Evolutionary conservation across 1,140 invertebrate species (phyloP), one percentile per base, ranked within the genome.

Genomic region (Brachionus rubens): DNA sequence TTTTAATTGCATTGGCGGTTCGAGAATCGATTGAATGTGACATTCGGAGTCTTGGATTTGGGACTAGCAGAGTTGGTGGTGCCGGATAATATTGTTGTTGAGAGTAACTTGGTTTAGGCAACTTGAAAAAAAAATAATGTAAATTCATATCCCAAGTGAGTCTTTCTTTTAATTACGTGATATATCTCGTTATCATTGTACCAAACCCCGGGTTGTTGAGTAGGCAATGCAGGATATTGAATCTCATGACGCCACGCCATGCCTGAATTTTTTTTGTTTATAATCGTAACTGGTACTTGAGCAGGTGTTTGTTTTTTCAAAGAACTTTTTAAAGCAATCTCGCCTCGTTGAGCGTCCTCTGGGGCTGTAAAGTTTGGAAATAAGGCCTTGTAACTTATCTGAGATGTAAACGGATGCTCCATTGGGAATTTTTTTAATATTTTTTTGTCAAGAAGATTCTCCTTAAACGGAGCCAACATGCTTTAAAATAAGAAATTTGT

Each of bases 331-430:
- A 48, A 24, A 48, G 68, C 68, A 9, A 21, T 2, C 14, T 72
- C 28, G 28, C 68, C 68, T 3, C 46, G n/a, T 54, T 40, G 33
- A 9, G 33, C n/a, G 19, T 72, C 68, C 16, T 72, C 68, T 12
- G 68, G 68, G 2, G 68, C 46, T n/a, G 68, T 72, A 41, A 72
- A 72, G 50, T 41, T 72, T 0, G 68, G 68, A 33, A 72, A 72
- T 14, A 72, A 14, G 16, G 68, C 68, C 14, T 72, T 72, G 19
- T 36, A 48, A 19, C 68, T 72, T 50, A 54, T 72, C 30, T 72
- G 68, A 24, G 68, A 72, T 3, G 68, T 72, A 26, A 72, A 72
- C 14, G 68, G 68, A 48, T 72, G 68, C 12, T 72, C 36, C 46
- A 54, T 54, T 21, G 68, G 68, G 50, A 72, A 72, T 54, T 72